Conservation (phyloP, 2,888 invertebrate genomes). For the Orchestes rusci region DNA sequence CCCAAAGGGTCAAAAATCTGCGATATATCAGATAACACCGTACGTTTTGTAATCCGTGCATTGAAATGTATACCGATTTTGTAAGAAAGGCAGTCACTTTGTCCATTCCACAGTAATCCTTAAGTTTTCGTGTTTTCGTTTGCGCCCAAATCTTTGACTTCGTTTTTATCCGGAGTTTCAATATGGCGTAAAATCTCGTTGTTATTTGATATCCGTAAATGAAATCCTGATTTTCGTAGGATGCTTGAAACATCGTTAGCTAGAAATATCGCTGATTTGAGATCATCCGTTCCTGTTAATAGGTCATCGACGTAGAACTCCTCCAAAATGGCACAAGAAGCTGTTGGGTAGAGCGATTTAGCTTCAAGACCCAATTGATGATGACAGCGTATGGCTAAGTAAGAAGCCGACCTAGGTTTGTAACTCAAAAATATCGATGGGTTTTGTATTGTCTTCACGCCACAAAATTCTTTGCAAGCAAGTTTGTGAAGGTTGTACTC, state of each 20-base stretch:
- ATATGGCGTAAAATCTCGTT: not conserved
- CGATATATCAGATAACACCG: constrained; percentile 10
- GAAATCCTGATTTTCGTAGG: constrained; percentile 9
- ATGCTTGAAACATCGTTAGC: constrained; percentile 4
- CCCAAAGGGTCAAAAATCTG: constrained; percentile 23
- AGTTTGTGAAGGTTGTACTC: not conserved
- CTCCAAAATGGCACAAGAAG: constrained; percentile 1
- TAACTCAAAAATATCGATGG: too few relatives aligned
- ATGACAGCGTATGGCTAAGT: constrained; percentile 7
- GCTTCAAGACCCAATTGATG: constrained; percentile 2
- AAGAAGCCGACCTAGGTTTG: not conserved
- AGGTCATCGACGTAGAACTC: constrained; percentile 7
- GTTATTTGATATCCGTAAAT: constrained; percentile 12
- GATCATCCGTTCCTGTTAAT: not conserved
- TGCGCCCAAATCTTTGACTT: not conserved
- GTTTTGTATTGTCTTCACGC: not conserved
- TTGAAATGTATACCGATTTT: not conserved
- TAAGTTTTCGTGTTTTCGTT: constrained; percentile 7
- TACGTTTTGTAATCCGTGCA: constrained; percentile 2
- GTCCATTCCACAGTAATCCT: constrained; percentile 6
- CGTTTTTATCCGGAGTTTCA: constrained; percentile 2
- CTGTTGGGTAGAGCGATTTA: not conserved
- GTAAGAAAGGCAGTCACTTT: not conserved
- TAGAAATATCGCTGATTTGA: not conserved
- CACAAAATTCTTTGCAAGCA: constrained; percentile 2